Base-by-base conservation (phyloP, 2,888 invertebrate species). In the Cheilosia grossa region DNA sequence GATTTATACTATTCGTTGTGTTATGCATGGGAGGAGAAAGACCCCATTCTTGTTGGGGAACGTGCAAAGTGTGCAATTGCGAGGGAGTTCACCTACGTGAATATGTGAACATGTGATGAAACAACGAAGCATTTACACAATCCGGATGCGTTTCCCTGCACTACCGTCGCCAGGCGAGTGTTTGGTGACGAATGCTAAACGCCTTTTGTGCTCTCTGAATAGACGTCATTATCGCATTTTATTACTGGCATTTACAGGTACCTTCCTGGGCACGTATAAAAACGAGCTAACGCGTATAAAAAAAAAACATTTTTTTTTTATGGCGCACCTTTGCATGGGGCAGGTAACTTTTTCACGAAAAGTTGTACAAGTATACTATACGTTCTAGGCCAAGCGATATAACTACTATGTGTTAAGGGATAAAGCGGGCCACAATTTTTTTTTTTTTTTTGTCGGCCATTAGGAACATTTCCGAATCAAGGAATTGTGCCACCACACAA, bases 221-320 rank as follows among this genome's bases (percentile, higher is more conserved):
- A 83, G 80, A 70, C 74, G 54, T 83, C 83, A 80, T 83, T 83
- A 80, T 80, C 74, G 54, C 66, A 53, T 75, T 83, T 80, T 69
- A 75, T 80, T 83, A 82, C 67, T 56, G 44, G 42, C 58, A 58
- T 73, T 78, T 73, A 73, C 67, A 63, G 63, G 10, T 17, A 47
- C 56, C 63, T 79, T 82, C 53, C 63, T 73, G 73, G 63, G 63
- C 78, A 59, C 73, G 67, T 30, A 21, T n/a, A 30, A 30, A 73
- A 79, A 53, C 37, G 44, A 33, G 42, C 24, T 67, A 59, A 64
- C 74, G 56, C 53, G 53, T 67, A 19, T 6, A 37, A 51, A 51
- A 6, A 10, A 47, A 17, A 17, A 3, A 17, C 19, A 2, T 7
- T 15, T 30, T 47, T 47, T 42, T 13, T 61, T 61, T 33, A 19